Base-by-base conservation (phyloP, 2,888 invertebrate species). In the Cyclophora punctaria region DNA sequence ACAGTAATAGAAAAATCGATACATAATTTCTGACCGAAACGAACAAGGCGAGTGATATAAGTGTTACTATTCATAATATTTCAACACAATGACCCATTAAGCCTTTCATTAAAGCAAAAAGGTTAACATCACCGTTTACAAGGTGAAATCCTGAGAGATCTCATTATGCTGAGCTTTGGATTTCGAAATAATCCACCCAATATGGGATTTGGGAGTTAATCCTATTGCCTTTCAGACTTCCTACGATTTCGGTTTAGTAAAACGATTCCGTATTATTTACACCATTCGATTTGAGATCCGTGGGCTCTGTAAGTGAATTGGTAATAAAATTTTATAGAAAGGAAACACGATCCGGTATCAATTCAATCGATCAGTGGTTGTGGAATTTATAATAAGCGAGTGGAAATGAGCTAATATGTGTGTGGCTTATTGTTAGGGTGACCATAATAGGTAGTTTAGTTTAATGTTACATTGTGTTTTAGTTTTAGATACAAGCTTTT, bases 381-480 rank as follows among this genome's bases (percentile, higher is more conserved):
- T 77, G 73, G 71, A 76, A 77, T 74, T 73, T 78, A 78, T 78
- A 77, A 78, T 78, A 73, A 72, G 68, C 67, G 56, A 45, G 48
- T 44, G 52, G 47, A 37, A 37, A 37, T 37, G 37, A 37, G 37
- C 37, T 37, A 37, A 37, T 37, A 37, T 37, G 37, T 37, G 37
- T 37, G 37, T 37, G 37, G 37, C 37, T 37, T 37, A 37, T 37
- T 37, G 52, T 52, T 4, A 34, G 44, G 44, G 41, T 37, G 48
- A 43, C 43, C 3, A 34, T 43, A 35, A 6, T 42, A 35, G 35
- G 35, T 34, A 34, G 5, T 37, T 37, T 37, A 37, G 4, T 5
- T 35, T 35, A 41, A 7, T 45, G 35, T 7, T 34, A 45, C 34
- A 46, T 49, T 62, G 61, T 37, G 37, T 37, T 20, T 20, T 37